Evolutionary conservation across 1,140 invertebrate species (phyloP).

Genomic region (Euborellia annulipes): DNA sequence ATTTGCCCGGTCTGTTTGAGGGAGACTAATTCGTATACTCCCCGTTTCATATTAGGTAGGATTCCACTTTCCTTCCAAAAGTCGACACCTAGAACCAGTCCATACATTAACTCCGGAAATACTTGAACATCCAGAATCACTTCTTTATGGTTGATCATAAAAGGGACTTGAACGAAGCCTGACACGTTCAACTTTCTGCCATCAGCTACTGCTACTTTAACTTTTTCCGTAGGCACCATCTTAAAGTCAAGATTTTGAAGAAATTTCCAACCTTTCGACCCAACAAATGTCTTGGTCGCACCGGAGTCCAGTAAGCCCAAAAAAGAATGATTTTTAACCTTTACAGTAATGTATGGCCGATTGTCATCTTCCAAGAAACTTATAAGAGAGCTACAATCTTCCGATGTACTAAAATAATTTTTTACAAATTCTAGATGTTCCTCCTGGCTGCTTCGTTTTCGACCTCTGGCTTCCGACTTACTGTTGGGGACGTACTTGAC

Average conservation of each 20-base stretch:
- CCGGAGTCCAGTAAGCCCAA: background rate
- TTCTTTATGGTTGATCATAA: background rate
- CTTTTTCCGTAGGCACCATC: background rate
- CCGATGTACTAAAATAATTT: too few species aligned
- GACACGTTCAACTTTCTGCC: background rate
- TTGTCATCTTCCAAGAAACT: too few species aligned
- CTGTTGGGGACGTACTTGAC: too few species aligned
- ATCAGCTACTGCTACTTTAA: background rate
- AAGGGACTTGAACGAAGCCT: background rate
- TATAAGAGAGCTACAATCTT: too few species aligned
- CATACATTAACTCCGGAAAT: background rate
- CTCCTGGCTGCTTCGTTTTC: too few species aligned
- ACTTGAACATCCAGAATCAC: background rate
- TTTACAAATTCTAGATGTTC: too few species aligned
- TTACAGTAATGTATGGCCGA: background rate
- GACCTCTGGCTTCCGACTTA: too few species aligned
- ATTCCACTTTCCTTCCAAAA: background rate
- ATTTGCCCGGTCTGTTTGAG: background rate
- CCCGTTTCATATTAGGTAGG: background rate
- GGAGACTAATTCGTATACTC: background rate
- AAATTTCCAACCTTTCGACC: background rate
- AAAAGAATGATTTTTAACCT: background rate
- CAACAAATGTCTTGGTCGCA: background rate
- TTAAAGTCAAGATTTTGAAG: background rate
- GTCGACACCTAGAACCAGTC: background rate